Conservation (phyloP, 2,888 invertebrate species). For the Sarcophaga caerulescens region DNA sequence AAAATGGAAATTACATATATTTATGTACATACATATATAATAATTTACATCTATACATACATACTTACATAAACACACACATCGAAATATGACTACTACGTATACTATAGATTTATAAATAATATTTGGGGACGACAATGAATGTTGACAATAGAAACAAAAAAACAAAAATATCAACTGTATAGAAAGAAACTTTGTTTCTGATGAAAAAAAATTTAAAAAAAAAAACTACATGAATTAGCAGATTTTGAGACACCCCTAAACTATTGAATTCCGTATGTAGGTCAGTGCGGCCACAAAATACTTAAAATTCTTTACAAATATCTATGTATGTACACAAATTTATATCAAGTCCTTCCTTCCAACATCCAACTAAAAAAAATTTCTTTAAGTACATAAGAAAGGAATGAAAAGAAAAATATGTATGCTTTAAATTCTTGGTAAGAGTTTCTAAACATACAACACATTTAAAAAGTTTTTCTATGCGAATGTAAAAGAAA, state of each 20-base stretch:
- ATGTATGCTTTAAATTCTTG: too few relatives aligned
- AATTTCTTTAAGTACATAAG: too few relatives aligned
- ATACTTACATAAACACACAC: neutral
- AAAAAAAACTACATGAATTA: conserved; percentile 43
- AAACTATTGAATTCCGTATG: conserved; percentile 49
- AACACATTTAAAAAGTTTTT: conserved; percentile 12
- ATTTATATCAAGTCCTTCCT: neutral
- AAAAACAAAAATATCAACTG: neutral
- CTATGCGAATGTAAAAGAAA: conserved; percentile 9
- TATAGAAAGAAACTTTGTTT: conserved; percentile 38
- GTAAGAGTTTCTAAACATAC: neutral
- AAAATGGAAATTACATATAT: neutral
- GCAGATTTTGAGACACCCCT: conserved; percentile 47
- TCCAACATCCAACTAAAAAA: neutral
- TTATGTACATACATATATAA: neutral
- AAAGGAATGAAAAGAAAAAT: too few relatives aligned
- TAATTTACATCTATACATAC: too few relatives aligned
- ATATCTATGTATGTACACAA: neutral
- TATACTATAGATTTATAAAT: neutral
- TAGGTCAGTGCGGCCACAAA: conserved; percentile 63
- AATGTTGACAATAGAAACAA: neutral
- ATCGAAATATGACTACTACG: neutral
- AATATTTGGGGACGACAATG: neutral
- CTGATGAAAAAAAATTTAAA: conserved; percentile 33
- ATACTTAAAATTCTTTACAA: conserved; percentile 59